Percentiles rank a stretch among this genome's conserved stretches.
These are phyloP conservation scores for Gymnopithys bicolor DNA, from an alignment of 2,797 vertebrate species.

Conservation along the genomic window DNA sequence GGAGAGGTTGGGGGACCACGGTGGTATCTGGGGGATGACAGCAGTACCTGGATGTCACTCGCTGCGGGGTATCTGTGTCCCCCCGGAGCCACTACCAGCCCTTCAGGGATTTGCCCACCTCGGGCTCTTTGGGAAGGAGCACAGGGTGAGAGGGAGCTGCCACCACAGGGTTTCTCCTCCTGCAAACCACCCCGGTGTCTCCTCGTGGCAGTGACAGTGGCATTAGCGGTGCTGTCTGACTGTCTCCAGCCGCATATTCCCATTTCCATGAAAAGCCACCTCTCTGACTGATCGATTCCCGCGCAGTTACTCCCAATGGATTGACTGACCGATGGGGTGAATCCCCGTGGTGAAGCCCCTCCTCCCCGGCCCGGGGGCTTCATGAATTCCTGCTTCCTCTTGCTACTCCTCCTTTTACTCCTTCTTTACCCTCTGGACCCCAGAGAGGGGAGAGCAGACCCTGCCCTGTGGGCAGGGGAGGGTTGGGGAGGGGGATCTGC, in stretches of 20 bases:
- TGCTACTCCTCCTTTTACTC: neutral
- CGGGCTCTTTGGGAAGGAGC: neutral
- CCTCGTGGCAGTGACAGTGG: neutral
- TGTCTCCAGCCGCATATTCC: neutral
- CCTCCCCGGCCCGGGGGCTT: neutral
- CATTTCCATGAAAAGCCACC: conserved; percentile 3
- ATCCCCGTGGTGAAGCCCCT: neutral
- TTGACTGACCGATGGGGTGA: neutral
- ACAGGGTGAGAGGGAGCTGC: neutral
- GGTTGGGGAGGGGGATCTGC: too few species aligned
- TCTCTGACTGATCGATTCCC: neutral
- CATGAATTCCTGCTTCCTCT: neutral
- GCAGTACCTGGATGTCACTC: fast-evolving
- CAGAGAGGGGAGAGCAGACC: neutral
- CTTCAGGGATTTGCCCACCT: neutral
- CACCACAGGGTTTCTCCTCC: neutral
- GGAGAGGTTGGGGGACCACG: neutral
- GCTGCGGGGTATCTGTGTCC: fast-evolving
- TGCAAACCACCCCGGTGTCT: neutral
- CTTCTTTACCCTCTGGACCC: neutral
- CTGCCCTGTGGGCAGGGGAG: too few species aligned
- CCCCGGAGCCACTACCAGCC: too few species aligned
- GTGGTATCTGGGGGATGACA: fast-evolving
- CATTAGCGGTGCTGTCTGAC: neutral
- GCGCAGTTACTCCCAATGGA: neutral